Evolutionary conservation across 1,140 invertebrate species (phyloP), one percentile per base, ranked within the genome.

Genomic region (Holcopasites calliopsidis): DNA sequence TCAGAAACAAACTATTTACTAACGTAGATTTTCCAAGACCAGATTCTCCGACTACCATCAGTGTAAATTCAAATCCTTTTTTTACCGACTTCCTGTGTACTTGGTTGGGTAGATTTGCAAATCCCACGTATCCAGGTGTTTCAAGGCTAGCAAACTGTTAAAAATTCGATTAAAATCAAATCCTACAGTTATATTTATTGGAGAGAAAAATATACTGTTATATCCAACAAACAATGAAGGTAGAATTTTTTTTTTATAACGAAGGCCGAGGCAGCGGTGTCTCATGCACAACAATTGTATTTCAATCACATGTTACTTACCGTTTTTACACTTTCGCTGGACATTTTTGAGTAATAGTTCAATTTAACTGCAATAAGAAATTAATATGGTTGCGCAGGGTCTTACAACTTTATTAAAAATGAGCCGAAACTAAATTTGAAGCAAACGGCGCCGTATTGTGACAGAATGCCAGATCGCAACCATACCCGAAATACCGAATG

Each of bases 21-120:
- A 99, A 93, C 7, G 99, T 99, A 0, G 98, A 99, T 92, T 99
- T 99, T 26, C 99, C 99, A 31, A 99, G 91, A 1, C 99, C 99
- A 84, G 97, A 98, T 91, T 99, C 98, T 38, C 98, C 98, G 31
- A 99, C 98, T 54, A 99, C 98, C 98, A 99, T 99, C 0, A 99
- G 91, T 1, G 98, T 99, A 90, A 99, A 99, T 90, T 99, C 98
- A 91, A 99, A 99, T 23, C 98, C 98, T 90, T 98, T 97, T 90
- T 99, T 99, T 18, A 99, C 98, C 16, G 98, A 98, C 91, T 99
- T 98, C 64, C 98, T 93, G 91, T 97, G 96, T 4, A 99, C 97
- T 92, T 99, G 98, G 92, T 99, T 99, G 0, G 98, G 98, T 66
- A 97, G 88, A 92, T 97, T 98, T n/a, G 97, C 97, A 92, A 98